phyloP scores from a whole-genome alignment of 2,797 vertebrate genomes.

The Muscicapa striata region DNA sequence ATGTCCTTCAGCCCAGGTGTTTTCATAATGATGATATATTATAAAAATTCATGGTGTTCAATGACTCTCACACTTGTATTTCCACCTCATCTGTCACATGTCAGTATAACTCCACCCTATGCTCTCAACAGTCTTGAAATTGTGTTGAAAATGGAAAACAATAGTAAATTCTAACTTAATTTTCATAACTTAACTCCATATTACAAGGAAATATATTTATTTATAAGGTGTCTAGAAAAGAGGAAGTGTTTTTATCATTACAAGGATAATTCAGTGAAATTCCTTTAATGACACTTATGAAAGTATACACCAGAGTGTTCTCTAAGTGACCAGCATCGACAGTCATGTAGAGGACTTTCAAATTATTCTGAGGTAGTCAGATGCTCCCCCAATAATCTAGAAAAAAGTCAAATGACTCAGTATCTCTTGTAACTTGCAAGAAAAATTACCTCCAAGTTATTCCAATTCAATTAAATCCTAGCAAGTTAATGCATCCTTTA shows the following conservation, averaged over 20 bases:
- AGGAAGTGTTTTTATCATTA: slow-evolving; percentile 7
- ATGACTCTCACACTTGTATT: slow-evolving; percentile 66
- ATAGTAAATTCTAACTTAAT: slow-evolving; percentile 29
- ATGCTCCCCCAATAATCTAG: neutral
- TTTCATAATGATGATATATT: slow-evolving; percentile 75
- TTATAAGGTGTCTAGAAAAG: neutral
- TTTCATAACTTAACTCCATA: slow-evolving; percentile 11
- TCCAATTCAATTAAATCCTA: neutral
- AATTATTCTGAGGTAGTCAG: neutral
- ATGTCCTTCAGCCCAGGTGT: slow-evolving; percentile 70
- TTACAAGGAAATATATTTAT: neutral
- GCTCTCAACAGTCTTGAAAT: slow-evolving; percentile 53
- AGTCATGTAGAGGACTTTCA: neutral
- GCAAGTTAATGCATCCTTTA: neutral
- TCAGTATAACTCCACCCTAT: slow-evolving; percentile 57
- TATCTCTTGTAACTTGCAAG: neutral
- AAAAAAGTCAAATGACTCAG: neutral
- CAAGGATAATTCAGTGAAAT: slow-evolving; percentile 38
- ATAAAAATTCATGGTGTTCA: slow-evolving; percentile 69
- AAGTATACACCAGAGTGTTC: neutral
- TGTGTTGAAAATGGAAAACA: slow-evolving; percentile 53
- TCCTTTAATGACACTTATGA: neutral
- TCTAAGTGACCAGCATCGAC: neutral
- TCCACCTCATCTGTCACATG: slow-evolving; percentile 79
- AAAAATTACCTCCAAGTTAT: neutral